A percentile compares a stretch with the other conserved stretches of the same genome.
These are phyloP conservation scores for Heterohyrax brucei DNA, from an alignment of 2,797 vertebrate species.

Conservation along the genomic window DNA sequence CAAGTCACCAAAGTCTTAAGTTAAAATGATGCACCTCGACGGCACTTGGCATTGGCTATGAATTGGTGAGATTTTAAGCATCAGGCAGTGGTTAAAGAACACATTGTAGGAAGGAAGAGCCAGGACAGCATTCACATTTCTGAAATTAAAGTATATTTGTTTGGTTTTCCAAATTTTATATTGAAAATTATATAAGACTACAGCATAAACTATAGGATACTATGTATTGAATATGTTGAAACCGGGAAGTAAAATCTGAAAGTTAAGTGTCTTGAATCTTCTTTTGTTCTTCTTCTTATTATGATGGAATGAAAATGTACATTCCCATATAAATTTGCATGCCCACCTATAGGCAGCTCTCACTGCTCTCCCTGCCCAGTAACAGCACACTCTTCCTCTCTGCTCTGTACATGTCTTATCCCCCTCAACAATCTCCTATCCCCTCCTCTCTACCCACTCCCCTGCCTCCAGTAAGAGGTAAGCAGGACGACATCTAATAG, in stretches of 20 bases:
- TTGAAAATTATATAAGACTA: neutral
- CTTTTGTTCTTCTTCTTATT: neutral
- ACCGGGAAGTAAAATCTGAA: neutral
- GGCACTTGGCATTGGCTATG: too few relatives aligned
- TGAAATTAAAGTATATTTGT: conserved; percentile 6
- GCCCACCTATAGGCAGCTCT: too few relatives aligned
- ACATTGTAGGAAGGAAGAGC: neutral
- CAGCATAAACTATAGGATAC: neutral
- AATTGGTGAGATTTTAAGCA: neutral
- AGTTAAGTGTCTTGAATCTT: conserved; percentile 36
- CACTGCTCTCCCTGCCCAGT: too few relatives aligned
- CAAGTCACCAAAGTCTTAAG: neutral
- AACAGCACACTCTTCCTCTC: too few relatives aligned
- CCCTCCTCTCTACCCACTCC: too few relatives aligned
- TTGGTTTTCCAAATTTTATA: conserved; percentile 32
- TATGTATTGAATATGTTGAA: neutral
- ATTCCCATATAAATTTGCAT: too few relatives aligned
- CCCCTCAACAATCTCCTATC: too few relatives aligned
- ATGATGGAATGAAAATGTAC: too few relatives aligned
- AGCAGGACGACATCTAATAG: too few relatives aligned
- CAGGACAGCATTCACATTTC: neutral
- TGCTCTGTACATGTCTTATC: too few relatives aligned
- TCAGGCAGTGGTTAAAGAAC: neutral
- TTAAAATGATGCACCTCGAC: neutral
- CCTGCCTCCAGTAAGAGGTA: too few relatives aligned